Conservation (phyloP, 2,888 invertebrate species). For the Sarcophaga carnaria region DNA sequence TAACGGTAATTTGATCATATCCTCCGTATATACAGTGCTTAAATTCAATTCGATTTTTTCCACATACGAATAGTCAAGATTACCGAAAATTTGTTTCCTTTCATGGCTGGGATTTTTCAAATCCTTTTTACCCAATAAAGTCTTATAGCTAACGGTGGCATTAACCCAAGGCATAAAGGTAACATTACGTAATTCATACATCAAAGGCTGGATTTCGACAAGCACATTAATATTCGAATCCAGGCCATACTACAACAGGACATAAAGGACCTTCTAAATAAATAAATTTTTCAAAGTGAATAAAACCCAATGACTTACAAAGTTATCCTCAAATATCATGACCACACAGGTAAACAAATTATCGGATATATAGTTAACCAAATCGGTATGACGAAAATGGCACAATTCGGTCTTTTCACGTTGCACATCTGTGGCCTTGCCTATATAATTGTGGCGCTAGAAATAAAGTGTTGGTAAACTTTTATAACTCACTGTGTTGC, state of each 20-base stretch:
- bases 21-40: conserved; percentile 71
- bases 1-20: conserved; percentile 73
- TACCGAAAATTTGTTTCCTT: conserved; percentile 77
- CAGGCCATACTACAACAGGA: conserved; percentile 73
- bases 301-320: conserved; percentile 73
- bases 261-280: conserved; percentile 26
- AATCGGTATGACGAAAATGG: conserved; percentile 77
- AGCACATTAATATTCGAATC: conserved; percentile 78
- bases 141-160: conserved; percentile 77
- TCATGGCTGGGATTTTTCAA: conserved; percentile 76
- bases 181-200: conserved; percentile 77
- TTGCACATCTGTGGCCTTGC: conserved; percentile 77
- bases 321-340: conserved; percentile 79
- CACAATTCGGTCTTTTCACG: conserved; percentile 78
- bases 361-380: conserved; percentile 74
- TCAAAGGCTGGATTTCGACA: conserved; percentile 77
- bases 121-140: conserved; percentile 73
- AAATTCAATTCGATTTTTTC: conserved; percentile 76
- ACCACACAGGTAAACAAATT: conserved; percentile 77
- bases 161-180: conserved; percentile 78
- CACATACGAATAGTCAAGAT: conserved; percentile 76
- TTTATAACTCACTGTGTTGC: background rate
- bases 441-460: conserved; percentile 77
- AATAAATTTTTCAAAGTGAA: background rate
- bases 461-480: background rate